Conservation (phyloP, 2,888 invertebrate species). For the Caenorhabditis japonica region DNA sequence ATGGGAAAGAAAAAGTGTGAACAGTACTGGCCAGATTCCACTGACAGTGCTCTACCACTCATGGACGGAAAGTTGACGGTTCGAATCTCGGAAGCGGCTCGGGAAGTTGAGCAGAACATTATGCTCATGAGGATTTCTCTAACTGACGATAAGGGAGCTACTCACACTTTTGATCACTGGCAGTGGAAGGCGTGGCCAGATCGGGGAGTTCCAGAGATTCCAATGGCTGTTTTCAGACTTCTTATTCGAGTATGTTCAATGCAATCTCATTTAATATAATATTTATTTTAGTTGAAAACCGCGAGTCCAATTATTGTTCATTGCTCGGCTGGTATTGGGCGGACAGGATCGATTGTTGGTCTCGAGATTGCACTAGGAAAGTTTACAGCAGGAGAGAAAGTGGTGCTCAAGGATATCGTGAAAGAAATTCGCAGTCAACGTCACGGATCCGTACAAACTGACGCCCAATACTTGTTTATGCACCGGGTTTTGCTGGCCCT, state of each 20-base stretch:
- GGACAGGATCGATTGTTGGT: slow-evolving; percentile 72
- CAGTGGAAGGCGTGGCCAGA: slow-evolving; percentile 72
- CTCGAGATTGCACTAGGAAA: slow-evolving; percentile 61
- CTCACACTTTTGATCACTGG: slow-evolving; percentile 64
- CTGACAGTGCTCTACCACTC: slow-evolving; percentile 6
- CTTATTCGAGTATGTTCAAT: slow-evolving; percentile 35
- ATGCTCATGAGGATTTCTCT: slow-evolving; percentile 53
- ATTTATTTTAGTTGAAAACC: slow-evolving; percentile 34
- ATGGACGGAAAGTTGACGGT: slow-evolving; percentile 60
- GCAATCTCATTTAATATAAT: not conserved
- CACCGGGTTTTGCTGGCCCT: slow-evolving; percentile 62
- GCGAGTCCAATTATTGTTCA: slow-evolving; percentile 62
- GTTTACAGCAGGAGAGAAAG: slow-evolving; percentile 56
- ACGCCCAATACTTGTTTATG: slow-evolving; percentile 70
- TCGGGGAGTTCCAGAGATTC: slow-evolving; percentile 65
- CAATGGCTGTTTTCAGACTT: slow-evolving; percentile 60
- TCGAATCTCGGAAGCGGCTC: slow-evolving; percentile 41
- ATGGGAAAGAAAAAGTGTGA: slow-evolving; percentile 70
- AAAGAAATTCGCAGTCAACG: slow-evolving; percentile 60
- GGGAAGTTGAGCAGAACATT: slow-evolving; percentile 61
- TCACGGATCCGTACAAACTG: slow-evolving; percentile 69
- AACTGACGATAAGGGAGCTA: slow-evolving; percentile 43
- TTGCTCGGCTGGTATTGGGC: slow-evolving; percentile 69
- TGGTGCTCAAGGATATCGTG: slow-evolving; percentile 55
- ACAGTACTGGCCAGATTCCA: slow-evolving; percentile 67